Base-by-base conservation (phyloP, 30 jellyfish, hydroid and myxozoan genomes). In the Aurelia aurita region DNA sequence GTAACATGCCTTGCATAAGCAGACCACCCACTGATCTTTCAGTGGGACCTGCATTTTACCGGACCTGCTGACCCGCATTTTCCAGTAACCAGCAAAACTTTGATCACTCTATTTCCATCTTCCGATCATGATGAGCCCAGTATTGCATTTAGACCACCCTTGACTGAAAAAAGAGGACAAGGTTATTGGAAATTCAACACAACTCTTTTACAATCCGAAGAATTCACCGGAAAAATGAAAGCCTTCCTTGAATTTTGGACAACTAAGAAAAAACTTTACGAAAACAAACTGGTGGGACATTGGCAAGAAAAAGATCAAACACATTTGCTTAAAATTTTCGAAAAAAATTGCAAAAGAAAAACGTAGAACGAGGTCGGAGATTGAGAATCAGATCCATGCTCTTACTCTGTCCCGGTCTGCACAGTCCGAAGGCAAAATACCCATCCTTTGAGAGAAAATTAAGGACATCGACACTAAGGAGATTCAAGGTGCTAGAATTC, bases 401-500 rank as follows among this genome's bases (percentile, higher is more conserved):
- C n/a, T n/a, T n/a, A n/a, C n/a, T n/a, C n/a, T n/a, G n/a, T n/a
- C n/a, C n/a, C n/a, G n/a, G n/a, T n/a, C n/a, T n/a, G n/a, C n/a
- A n/a, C n/a, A n/a, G n/a, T n/a, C n/a, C n/a, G n/a, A n/a, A n/a
- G n/a, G n/a, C n/a, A n/a, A n/a, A n/a, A 16, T 47, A 16, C 59
- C 10, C 16, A 16, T 16, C 10, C 10, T 47, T 47, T 47, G 10
- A 8, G 59, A 47, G 16, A 47, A 71, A 5, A 21, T 71, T 26
- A 29, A 14, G 9, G 13, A 15, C 39, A 15, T 71, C 12, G 83
- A 71, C 44, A 49, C 13, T 16, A 13, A 31, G 9, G 12, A 7
- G 11, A 21, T 71, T 5, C 73, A 15, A 39, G 83, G 83, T 5
- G 73, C 83, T 19, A 27, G 22, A 71, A 49, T 39, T 71, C 5